Evolutionary conservation across 2,888 invertebrate genomes (phyloP), one percentile per base, ranked within the genome.

Genomic region (Leucoma salicis): DNA sequence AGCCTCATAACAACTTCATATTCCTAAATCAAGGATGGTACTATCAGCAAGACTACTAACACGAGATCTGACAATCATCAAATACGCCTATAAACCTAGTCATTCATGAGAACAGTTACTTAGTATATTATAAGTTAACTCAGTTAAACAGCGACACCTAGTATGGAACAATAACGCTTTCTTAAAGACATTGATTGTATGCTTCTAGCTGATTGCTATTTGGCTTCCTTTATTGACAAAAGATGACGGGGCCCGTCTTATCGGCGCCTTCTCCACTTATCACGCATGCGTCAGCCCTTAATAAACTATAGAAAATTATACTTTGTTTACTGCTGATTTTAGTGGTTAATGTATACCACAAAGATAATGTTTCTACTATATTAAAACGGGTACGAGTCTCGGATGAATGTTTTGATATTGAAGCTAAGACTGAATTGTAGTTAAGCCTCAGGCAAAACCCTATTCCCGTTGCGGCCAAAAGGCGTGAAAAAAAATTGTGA

Each of bases 211-310:
- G 81, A 80, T 81, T 80, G 77, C 66, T 68, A 69, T 74, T 79
- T 76, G 83, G 80, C 78, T 85, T 82, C 82, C 57, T 77, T 77
- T 82, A 84, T 86, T 86, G 87, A 80, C 70, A 72, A 49, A 73
- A 78, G 76, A 77, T 82, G 82, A 79, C 71, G 68, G 49, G 74
- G 40, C 57, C 71, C 88, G 88, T 71, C 88, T 62, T 34, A 16
- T 35, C 56, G 87, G 86, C 86, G 88, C 86, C 87, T 29, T 38
- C 11, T n/a, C 31, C 33, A 48, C 46, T 46, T 14, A 45, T 14
- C 57, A 48, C 63, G 68, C 68, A 63, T 69, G 63, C 62, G 64
- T 60, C 39, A 47, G 43, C 49, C 52, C 46, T 21, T 39, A 32
- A 49, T 57, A 38, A 54, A 52, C 41, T 45, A 21, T 21, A 5